Evolutionary conservation across 2,797 vertebrate species (phyloP), one percentile per base, ranked within the genome.

Genomic region (Discoglossus pictus): DNA sequence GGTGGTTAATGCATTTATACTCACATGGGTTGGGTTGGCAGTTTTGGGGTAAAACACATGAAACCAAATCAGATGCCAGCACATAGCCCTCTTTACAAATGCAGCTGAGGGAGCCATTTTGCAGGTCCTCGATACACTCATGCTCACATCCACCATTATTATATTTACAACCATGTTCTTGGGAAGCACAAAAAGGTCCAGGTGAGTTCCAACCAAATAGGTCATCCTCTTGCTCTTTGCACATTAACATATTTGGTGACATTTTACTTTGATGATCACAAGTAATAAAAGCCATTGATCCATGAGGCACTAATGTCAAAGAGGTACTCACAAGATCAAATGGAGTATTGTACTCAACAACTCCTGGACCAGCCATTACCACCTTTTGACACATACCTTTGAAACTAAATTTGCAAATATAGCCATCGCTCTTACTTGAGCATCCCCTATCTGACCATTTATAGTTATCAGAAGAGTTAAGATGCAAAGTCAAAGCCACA

Each of bases 361-460:
- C 1, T 0, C 84, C 87, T 0, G 78, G 80, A 0, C 86, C 88
- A 0, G 80, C 85, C 55, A 90, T 73, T 0, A 61, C 67, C 48
- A 86, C 59, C 0, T 73, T 75, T 1, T 65, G 75, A 13, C 89
- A 91, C 88, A 90, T 90, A 1, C 89, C 89, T 52, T 61, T 82
- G 65, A 89, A 89, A 76, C 65, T 85, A 76, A 90, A 91, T 55
- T 89, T 89, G 81, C 89, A 91, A 61, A 91, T 65, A 39, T 85
- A 90, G 13, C 86, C 85, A 0, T 83, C 76, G 0, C 52, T 52
- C 0, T 1, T 1, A 1, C 0, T 1, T 0, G 75, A 71, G 31
- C 89, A 90, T 0, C 47, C 13, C 0, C 72, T 27, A 2, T 84
- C 84, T 0, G 31, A 16, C 89, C 89, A 91, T 43, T 74, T 80